A percentile compares a stretch with the other conserved stretches of the same genome.
These are phyloP conservation scores for Thryonomys swinderianus DNA, from an alignment of 2,113 vertebrate species.

Conservation along the genomic window DNA sequence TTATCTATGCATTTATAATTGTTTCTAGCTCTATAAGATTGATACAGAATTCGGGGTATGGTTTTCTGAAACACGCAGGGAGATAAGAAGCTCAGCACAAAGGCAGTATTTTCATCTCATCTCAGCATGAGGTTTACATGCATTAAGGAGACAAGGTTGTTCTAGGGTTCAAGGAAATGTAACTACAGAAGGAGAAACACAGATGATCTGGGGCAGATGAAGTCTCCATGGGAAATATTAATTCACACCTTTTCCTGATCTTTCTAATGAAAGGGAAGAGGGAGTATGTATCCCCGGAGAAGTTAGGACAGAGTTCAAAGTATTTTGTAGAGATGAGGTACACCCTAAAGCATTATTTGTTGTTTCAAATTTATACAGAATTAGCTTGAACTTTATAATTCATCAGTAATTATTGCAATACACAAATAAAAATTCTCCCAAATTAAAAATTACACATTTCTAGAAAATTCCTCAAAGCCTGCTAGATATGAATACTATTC, in stretches of 20 bases:
- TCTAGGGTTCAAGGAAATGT: not conserved
- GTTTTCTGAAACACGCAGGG: not conserved
- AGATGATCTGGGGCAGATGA: not conserved
- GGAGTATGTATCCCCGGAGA: not conserved
- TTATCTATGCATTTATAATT: not conserved
- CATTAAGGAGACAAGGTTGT: not conserved
- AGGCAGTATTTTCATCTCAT: not conserved
- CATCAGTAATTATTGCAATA: not conserved
- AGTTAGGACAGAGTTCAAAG: not conserved
- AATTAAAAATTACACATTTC: not conserved
- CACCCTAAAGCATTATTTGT: not conserved
- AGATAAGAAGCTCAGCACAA: not conserved
- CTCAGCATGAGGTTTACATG: not conserved
- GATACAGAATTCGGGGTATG: not conserved
- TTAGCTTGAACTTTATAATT: not conserved
- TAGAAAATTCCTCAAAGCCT: constrained; percentile 4
- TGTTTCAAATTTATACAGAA: not conserved
- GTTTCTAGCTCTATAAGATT: not conserved
- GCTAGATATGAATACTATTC: not conserved
- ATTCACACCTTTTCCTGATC: not conserved
- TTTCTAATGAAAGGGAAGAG: not conserved
- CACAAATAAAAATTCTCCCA: not conserved
- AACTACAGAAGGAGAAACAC: not conserved
- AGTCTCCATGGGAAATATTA: not conserved
- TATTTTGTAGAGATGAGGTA: not conserved